A percentile compares a stretch with the other conserved stretches of the same genome.
These are phyloP conservation scores for Patella pellucida DNA, from an alignment of 2,888 invertebrate species.

Conservation along the genomic window DNA sequence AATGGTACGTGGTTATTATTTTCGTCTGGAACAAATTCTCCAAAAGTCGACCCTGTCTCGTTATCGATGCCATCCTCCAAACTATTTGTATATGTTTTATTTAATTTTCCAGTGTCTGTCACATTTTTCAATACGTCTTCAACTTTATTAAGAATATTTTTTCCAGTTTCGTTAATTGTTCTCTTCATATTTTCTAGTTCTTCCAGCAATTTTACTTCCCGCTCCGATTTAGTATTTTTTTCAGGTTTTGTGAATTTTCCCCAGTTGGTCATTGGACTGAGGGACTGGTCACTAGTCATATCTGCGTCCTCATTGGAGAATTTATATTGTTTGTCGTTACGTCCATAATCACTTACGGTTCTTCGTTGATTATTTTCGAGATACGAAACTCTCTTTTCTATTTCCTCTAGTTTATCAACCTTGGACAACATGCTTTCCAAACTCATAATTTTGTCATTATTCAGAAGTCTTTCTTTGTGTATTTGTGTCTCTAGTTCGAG, in stretches of 20 bases:
- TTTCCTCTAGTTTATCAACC: slow-evolving; percentile 12
- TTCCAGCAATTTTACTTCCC: slow-evolving; percentile 13
- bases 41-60: slow-evolving; percentile 17
- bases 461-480: slow-evolving; percentile 32
- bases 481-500: slow-evolving; percentile 33
- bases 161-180: slow-evolving; percentile 20
- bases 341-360: neutral
- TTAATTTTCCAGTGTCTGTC: neutral
- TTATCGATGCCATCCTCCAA: slow-evolving; percentile 9
- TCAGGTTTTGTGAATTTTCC: neutral
- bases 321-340: neutral
- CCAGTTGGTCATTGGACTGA: neutral
- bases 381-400: slow-evolving; percentile 2
- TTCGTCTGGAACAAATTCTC: slow-evolving; percentile 13
- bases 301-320: neutral
- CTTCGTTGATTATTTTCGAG: neutral
- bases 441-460: slow-evolving; percentile 21
- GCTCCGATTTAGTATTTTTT: slow-evolving; percentile 2
- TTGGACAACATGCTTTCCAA: slow-evolving; percentile 21
- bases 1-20: neutral
- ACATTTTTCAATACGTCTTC: slow-evolving; percentile 15
- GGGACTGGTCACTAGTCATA: neutral
- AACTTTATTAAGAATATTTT: slow-evolving; percentile 10
- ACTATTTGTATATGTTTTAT: neutral
- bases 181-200: slow-evolving; percentile 20